These are phyloP conservation scores for Polypedilum pembai DNA, from an alignment of 1,140 invertebrate species.

Conservation along the genomic window DNA sequence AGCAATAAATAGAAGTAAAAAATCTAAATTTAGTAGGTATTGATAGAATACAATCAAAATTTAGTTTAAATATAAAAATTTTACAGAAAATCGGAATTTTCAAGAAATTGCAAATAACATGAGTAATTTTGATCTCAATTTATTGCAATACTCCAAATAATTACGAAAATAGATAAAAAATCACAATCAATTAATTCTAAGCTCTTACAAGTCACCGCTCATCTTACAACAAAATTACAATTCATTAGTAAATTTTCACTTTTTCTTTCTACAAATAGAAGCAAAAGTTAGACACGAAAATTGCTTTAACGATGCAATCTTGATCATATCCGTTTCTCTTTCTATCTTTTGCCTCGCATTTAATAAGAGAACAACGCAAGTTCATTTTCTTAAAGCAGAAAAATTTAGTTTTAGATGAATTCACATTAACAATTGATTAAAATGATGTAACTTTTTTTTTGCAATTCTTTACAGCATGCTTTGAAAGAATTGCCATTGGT, in stretches of 20 bases:
- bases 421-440: constrained; percentile 27
- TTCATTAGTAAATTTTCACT: not conserved
- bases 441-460: constrained; percentile 9
- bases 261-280: not conserved
- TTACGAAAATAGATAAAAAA: too few species aligned
- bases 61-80: too few species aligned
- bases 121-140: too few species aligned
- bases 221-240: too few species aligned
- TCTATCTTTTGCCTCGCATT: not conserved
- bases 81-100: too few species aligned
- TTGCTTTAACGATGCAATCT: not conserved
- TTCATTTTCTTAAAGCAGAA: not conserved
- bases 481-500: constrained; percentile 42
- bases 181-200: too few species aligned
- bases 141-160: too few species aligned
- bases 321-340: not conserved
- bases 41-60: too few species aligned
- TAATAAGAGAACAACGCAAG: not conserved
- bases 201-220: too few species aligned
- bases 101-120: too few species aligned
- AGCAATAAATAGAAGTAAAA: too few species aligned
- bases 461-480: constrained; percentile 37
- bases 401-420: constrained; percentile 22
- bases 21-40: too few species aligned
- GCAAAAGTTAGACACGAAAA: not conserved